Evolutionary conservation across 2,797 vertebrate genomes (phyloP), one percentile per base, ranked within the genome.

Genomic region (Anomalospiza imberbis): DNA sequence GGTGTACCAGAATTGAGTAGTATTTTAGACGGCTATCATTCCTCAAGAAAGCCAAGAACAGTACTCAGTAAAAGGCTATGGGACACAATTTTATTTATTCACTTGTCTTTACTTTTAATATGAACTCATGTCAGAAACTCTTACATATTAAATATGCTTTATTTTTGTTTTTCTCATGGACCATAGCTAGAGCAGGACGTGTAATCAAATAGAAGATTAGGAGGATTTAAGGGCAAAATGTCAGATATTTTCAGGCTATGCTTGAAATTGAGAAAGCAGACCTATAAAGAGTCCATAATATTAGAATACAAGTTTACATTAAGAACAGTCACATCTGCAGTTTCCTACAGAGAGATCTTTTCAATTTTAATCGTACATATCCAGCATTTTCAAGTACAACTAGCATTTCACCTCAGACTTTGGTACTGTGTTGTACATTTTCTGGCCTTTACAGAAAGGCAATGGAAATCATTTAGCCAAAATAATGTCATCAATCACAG

Each of bases 81-180:
- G 19, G 34, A 72, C 31, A 70, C 19, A 88, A 36, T 89, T 95
- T 89, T 90, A 61, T 91, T 93, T 93, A 58, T 91, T 94, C 61
- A 90, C 62, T 95, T 96, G 55, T 44, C 85, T 87, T 71, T 55
- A 76, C 91, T 94, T 97, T 91, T 50, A 88, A 68, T 57, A 95
- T 42, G 68, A 97, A 95, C 75, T 88, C 89, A 96, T 89, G 50
- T 11, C 12, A 87, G 95, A 83, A 70, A 34, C 10, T 79, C 85
- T 80, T 94, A 94, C 66, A 74, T 40, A 66, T 42, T 48, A 91
- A 87, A 63, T 60, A 66, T 9, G 32, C 16, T 74, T 91, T 87
- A 57, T 53, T 88, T 96, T 82, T 77, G 22, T n/a, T 92, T 89
- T 47, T 70, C 44, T 70, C 34, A 50, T 53, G 32, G 42, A 36